Evolutionary conservation across 1,140 invertebrate species (phyloP).

Genomic region (Chionoecetes opilio): DNA sequence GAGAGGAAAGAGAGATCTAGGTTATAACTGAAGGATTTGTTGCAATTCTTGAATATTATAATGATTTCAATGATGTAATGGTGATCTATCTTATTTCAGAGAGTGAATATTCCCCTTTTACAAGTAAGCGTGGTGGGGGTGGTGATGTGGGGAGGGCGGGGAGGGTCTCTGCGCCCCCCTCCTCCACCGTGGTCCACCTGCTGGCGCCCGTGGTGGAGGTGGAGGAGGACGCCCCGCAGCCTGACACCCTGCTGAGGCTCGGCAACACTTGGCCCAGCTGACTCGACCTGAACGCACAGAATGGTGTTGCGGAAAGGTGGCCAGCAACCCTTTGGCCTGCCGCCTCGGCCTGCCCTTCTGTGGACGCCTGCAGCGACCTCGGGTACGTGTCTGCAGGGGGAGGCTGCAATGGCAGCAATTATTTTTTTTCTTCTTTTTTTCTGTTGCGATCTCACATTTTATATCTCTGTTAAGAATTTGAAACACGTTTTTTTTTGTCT

Average conservation of each 20-base stretch:
- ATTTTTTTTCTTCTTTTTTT: too few relatives aligned
- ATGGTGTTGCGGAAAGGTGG: not conserved
- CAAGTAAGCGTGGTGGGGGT: not conserved
- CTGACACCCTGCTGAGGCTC: constrained; percentile 65
- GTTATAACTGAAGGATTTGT: too few relatives aligned
- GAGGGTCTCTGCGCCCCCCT: not conserved
- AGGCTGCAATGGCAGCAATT: too few relatives aligned
- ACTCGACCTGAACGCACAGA: constrained; percentile 56
- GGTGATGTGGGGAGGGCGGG: constrained; percentile 7
- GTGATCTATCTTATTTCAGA: not conserved
- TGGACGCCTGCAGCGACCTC: constrained; percentile 34
- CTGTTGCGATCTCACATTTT: too few relatives aligned
- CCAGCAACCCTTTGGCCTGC: too few relatives aligned
- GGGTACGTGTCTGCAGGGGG: not conserved
- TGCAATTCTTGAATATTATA: too few relatives aligned
- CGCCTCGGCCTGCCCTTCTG: not conserved
- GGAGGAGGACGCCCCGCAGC: constrained; percentile 54
- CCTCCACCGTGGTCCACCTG: not conserved
- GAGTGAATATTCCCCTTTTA: not conserved
- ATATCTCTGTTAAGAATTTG: too few relatives aligned
- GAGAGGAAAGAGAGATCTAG: too few relatives aligned
- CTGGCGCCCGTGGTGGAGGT: constrained; percentile 33
- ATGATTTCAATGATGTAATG: too few relatives aligned
- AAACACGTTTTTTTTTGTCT: too few relatives aligned
- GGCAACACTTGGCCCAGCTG: constrained; percentile 76